Percentiles rank a stretch among this genome's conserved stretches.
phyloP scores from a whole-genome alignment of 2,888 invertebrate genomes.

The Harpalus rubripes region DNA sequence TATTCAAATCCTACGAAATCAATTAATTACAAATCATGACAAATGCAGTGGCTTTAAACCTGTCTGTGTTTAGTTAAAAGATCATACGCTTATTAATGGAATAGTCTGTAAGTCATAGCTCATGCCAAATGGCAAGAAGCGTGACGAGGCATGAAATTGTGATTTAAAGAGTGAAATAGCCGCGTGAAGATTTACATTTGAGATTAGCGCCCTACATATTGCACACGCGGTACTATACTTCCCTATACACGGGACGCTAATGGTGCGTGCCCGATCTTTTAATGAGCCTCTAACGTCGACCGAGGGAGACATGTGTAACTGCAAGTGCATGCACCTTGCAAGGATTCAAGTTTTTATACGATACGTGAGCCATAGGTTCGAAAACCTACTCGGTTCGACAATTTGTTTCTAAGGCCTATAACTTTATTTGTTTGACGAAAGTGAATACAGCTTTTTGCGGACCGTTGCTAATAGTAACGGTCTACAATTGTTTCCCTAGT shows the following conservation, averaged over 20 bases:
- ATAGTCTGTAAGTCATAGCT: constrained; percentile 1
- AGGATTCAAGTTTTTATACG: too few relatives aligned
- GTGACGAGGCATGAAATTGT: constrained; percentile 60
- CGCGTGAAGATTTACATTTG: constrained; percentile 61
- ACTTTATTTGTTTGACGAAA: too few relatives aligned
- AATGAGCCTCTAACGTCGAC: constrained; percentile 31
- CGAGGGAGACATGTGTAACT: background rate
- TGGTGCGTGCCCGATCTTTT: constrained; percentile 41
- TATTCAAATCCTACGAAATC: constrained; percentile 30
- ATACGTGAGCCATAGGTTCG: too few relatives aligned
- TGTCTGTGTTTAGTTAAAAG: constrained; percentile 51
- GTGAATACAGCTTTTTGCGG: too few relatives aligned
- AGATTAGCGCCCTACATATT: constrained; percentile 54
- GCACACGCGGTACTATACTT: constrained; percentile 2
- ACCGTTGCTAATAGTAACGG: too few relatives aligned
- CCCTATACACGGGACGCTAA: constrained; percentile 8
- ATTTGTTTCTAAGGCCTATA: too few relatives aligned
- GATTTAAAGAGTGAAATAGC: constrained; percentile 63
- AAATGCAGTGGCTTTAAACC: constrained; percentile 14
- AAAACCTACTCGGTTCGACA: too few relatives aligned
- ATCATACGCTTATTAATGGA: constrained; percentile 44
- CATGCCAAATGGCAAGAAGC: constrained; percentile 46
- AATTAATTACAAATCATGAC: constrained; percentile 37
- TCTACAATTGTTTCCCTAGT: too few relatives aligned
- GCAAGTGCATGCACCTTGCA: background rate